Evolutionary conservation across 2,888 invertebrate species (phyloP).

Genomic region (Marronus borbonicus): DNA sequence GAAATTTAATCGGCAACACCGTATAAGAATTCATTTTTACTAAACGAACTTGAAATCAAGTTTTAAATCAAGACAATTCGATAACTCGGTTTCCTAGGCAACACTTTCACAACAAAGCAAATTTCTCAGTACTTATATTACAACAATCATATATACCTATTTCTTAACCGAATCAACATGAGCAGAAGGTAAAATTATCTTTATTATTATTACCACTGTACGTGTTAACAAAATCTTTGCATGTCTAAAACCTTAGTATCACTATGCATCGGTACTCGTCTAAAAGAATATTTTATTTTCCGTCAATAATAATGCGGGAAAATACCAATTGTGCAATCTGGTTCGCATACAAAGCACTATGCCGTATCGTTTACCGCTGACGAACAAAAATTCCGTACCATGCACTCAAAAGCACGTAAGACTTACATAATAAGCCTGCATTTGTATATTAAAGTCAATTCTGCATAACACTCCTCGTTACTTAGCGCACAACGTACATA

Average conservation of each 20-base stretch:
- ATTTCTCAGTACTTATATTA: background rate
- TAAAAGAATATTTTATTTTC: conserved; percentile 21
- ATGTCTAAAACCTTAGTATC: background rate
- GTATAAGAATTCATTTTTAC: too few species aligned
- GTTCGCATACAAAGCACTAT: conserved; percentile 30
- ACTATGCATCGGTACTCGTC: conserved; percentile 3
- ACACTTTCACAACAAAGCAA: conserved; percentile 23
- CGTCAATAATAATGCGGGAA: conserved; percentile 26
- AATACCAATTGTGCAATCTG: conserved; percentile 43
- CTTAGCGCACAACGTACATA: conserved; percentile 3
- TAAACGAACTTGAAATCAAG: too few species aligned
- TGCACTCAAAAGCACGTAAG: conserved; percentile 33
- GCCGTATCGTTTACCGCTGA: conserved; percentile 39
- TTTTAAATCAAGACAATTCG: background rate
- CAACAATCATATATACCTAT: background rate
- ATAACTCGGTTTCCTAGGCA: conserved; percentile 1
- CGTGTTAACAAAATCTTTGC: background rate
- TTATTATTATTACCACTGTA: background rate
- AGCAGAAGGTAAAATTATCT: conserved; percentile 25
- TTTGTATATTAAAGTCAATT: conserved; percentile 20
- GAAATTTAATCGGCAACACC: too few species aligned
- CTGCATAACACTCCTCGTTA: background rate
- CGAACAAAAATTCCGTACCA: conserved; percentile 39
- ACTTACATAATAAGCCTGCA: conserved; percentile 39
- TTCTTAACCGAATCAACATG: conserved; percentile 16